These are phyloP conservation scores for Triplophysa yarkandensis DNA, from an alignment of 2,797 vertebrate genomes.

Conservation along the genomic window DNA sequence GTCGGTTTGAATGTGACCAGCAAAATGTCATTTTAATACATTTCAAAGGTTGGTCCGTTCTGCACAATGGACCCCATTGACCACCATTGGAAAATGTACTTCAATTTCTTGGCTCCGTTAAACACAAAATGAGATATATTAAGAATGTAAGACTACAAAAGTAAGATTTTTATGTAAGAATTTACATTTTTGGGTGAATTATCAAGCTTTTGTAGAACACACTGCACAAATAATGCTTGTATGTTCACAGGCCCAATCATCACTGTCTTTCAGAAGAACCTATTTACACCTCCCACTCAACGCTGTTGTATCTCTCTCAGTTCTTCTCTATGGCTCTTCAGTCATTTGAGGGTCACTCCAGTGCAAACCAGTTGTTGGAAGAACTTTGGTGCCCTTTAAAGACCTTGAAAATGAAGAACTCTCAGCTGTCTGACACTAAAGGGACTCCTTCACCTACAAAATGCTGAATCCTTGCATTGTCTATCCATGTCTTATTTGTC, in stretches of 20 bases:
- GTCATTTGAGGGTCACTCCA: slow-evolving; percentile 57
- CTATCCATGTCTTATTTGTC: slow-evolving; percentile 56
- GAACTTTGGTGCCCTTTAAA: slow-evolving; percentile 19
- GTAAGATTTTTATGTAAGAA: too few species aligned
- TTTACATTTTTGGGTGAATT: too few species aligned
- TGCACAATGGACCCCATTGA: too few species aligned
- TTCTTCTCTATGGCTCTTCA: slow-evolving; percentile 48
- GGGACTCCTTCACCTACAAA: slow-evolving; percentile 29
- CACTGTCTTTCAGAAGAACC: slow-evolving; percentile 31
- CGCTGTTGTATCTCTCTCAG: slow-evolving; percentile 52
- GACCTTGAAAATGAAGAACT: slow-evolving; percentile 15
- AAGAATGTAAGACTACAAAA: too few species aligned
- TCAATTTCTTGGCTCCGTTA: too few species aligned
- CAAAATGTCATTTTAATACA: too few species aligned
- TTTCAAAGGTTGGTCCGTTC: too few species aligned
- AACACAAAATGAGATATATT: too few species aligned
- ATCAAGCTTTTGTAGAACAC: slow-evolving; percentile 9
- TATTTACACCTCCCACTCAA: slow-evolving; percentile 44
- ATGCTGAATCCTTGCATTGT: slow-evolving; percentile 53
- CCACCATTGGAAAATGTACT: too few species aligned
- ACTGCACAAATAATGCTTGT: background rate
- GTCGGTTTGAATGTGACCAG: too few species aligned
- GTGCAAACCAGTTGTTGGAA: slow-evolving; percentile 33
- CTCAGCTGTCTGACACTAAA: slow-evolving; percentile 42
- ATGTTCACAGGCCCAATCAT: slow-evolving; percentile 9